Percentiles rank a stretch among this genome's conserved stretches.
Conservation (phyloP, 2,113 vertebrate genomes). For the Apteryx mantelli region DNA sequence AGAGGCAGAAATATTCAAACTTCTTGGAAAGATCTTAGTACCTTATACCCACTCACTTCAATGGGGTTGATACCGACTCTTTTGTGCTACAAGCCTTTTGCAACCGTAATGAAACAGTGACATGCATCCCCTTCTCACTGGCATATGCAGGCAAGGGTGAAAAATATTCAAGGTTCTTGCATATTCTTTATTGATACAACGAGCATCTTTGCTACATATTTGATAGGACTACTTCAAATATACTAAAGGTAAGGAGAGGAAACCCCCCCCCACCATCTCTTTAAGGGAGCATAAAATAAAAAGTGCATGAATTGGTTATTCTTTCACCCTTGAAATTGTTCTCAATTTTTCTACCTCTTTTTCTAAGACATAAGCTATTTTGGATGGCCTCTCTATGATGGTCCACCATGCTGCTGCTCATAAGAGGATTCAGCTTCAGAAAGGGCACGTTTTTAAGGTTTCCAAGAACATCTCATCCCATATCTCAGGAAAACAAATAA, state of each 20-base stretch:
- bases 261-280: neutral
- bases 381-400: neutral
- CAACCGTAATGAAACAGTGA: neutral
- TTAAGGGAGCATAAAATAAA: neutral
- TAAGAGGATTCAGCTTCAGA: neutral
- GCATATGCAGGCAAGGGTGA: neutral
- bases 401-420: neutral
- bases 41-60: neutral
- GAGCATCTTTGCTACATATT: neutral
- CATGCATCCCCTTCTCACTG: neutral
- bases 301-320: neutral
- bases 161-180: neutral
- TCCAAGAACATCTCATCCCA: neutral
- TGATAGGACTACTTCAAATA: neutral
- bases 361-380: neutral
- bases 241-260: neutral
- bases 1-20: neutral
- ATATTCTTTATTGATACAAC: neutral
- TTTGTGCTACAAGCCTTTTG: neutral
- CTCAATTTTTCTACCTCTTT: neutral
- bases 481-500: neutral
- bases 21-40: neutral
- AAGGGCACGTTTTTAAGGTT: neutral
- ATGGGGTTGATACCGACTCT: neutral
- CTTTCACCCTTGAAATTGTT: neutral